phyloP scores from a whole-genome alignment of 2,113 vertebrate genomes.

The Glaucomys volans region DNA sequence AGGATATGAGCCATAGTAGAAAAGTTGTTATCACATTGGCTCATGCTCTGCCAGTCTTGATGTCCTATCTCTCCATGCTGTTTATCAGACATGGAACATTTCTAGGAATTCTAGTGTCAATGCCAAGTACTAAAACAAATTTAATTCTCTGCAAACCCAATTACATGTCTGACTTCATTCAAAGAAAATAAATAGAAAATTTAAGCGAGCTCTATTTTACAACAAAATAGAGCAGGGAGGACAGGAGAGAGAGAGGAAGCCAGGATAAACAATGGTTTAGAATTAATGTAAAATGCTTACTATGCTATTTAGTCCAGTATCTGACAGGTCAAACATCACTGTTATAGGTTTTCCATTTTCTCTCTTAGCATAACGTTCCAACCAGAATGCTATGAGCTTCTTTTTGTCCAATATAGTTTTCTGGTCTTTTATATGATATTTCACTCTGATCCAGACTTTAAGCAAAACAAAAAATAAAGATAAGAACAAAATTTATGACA shows the following conservation, averaged over 20 bases:
- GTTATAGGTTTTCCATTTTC: constrained; percentile 97
- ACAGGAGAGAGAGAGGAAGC: not conserved
- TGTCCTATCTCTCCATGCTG: not conserved
- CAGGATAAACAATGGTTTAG: not conserved
- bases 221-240: not conserved
- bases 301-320: constrained; percentile 95
- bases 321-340: constrained; percentile 97
- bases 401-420: constrained; percentile 95
- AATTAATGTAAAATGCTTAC: constrained; percentile 88
- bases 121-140: constrained; percentile 30
- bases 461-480: constrained; percentile 58
- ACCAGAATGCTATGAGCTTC: constrained; percentile 97
- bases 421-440: constrained; percentile 93
- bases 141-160: constrained; percentile 33
- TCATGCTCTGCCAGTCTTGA: not conserved
- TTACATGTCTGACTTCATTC: constrained; percentile 39
- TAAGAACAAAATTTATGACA: constrained; percentile 16
- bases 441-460: constrained; percentile 97
- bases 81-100: not conserved
- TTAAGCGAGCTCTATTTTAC: not conserved
- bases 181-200: not conserved
- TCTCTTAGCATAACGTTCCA: constrained; percentile 95
- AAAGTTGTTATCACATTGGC: not conserved
- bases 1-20: not conserved
- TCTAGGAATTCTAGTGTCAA: constrained; percentile 11